Percentiles rank a stretch among this genome's conserved stretches.
Conservation (phyloP, 2,888 invertebrate species). For the Polyploca ridens region DNA sequence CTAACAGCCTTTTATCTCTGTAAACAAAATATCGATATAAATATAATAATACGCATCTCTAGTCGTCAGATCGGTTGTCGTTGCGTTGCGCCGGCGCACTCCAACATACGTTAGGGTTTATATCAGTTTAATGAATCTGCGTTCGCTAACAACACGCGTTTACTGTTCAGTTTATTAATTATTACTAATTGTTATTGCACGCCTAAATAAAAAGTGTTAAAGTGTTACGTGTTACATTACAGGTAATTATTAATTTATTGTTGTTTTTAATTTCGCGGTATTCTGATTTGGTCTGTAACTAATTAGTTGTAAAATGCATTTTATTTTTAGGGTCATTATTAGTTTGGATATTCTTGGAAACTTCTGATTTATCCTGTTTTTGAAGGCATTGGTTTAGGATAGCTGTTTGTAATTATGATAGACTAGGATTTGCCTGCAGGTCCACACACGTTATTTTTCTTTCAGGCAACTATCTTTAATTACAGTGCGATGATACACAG, state of each 20-base stretch:
- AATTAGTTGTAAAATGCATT: too few species aligned
- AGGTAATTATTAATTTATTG: background rate
- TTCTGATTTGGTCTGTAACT: too few species aligned
- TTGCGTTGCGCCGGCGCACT: conserved; percentile 3
- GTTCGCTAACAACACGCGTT: conserved; percentile 1
- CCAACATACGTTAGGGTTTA: conserved; percentile 1
- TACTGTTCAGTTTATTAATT: background rate
- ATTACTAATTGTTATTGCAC: background rate
- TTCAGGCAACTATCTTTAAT: too few species aligned
- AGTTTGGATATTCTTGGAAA: too few species aligned
- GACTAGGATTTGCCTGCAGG: too few species aligned
- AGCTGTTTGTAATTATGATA: too few species aligned
- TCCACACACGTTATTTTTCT: too few species aligned
- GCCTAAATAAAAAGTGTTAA: background rate
- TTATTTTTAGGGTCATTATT: background rate
- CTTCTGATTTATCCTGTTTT: background rate
- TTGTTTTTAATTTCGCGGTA: background rate
- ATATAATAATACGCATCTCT: background rate
- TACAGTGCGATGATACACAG: too few species aligned
- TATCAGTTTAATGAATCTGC: conserved; percentile 5
- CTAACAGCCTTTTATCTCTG: background rate
- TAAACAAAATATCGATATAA: background rate
- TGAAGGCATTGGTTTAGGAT: too few species aligned
- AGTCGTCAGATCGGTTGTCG: background rate
- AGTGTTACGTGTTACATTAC: background rate